Percentiles rank a stretch among this genome's conserved stretches.
Evolutionary conservation across 1,140 invertebrate genomes (phyloP).

Genomic region (Pseudobourletiella spinata): DNA sequence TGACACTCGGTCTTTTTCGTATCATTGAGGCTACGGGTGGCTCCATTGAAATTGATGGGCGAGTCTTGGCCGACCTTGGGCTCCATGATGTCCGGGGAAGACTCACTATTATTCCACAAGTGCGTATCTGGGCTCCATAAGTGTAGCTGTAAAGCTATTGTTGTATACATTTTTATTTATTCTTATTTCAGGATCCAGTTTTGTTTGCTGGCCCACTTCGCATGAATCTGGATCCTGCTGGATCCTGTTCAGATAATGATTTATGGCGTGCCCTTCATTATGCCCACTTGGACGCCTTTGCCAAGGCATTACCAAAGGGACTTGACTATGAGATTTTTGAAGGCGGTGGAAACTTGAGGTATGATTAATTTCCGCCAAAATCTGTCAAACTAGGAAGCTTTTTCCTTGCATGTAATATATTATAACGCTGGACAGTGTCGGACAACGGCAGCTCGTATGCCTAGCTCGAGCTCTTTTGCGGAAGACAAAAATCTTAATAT

Average conservation of each 20-base stretch:
- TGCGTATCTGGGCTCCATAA: slow-evolving; percentile 29
- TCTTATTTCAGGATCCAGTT: slow-evolving; percentile 41
- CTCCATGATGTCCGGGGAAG: slow-evolving; percentile 43
- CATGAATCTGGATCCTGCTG: slow-evolving; percentile 74
- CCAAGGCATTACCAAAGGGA: slow-evolving; percentile 50
- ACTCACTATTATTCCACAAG: slow-evolving; percentile 60
- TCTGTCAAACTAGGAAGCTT: background rate
- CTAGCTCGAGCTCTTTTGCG: slow-evolving; percentile 73
- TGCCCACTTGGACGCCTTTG: slow-evolving; percentile 66
- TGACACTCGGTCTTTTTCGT: slow-evolving; percentile 47
- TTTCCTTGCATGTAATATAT: slow-evolving; percentile 37
- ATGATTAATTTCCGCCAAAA: slow-evolving; percentile 1
- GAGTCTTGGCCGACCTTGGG: background rate
- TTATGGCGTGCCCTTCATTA: slow-evolving; percentile 72
- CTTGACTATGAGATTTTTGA: slow-evolving; percentile 41
- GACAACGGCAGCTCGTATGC: slow-evolving; percentile 68
- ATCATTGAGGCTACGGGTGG: slow-evolving; percentile 44
- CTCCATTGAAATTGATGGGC: slow-evolving; percentile 73
- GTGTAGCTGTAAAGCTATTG: slow-evolving; percentile 21
- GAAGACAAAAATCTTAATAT: slow-evolving; percentile 76
- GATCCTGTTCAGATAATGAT: slow-evolving; percentile 61
- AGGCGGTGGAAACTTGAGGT: slow-evolving; percentile 65
- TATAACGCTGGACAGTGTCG: slow-evolving; percentile 65
- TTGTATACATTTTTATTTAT: background rate
- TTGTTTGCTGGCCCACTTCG: slow-evolving; percentile 70